phyloP scores from a whole-genome alignment of 2,113 vertebrate species.

The human region DNA sequence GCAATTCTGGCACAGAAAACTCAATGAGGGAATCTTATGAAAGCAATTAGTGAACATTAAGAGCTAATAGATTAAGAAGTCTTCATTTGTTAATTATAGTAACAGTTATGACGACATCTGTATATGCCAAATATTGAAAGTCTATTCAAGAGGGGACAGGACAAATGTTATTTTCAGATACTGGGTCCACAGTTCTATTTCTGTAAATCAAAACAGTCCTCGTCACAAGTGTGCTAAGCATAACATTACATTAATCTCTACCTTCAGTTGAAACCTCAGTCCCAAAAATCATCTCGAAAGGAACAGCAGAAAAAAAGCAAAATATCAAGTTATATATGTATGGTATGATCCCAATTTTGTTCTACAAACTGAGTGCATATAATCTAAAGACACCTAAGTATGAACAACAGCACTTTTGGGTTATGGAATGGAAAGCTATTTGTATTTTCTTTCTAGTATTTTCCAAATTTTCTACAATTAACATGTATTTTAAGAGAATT shows the following conservation, averaged over 20 bases:
- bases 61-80: background rate
- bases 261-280: background rate
- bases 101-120: background rate
- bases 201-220: conserved; percentile 61
- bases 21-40: background rate
- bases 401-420: background rate
- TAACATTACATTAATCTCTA: conserved; percentile 30
- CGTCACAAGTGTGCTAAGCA: conserved; percentile 7
- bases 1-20: background rate
- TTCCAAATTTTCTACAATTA: conserved; percentile 25
- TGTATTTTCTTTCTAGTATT: background rate
- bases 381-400: background rate
- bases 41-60: conserved; percentile 53
- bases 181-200: conserved; percentile 29
- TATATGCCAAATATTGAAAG: background rate
- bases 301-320: background rate
- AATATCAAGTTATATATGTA: background rate
- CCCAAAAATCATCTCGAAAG: conserved; percentile 42
- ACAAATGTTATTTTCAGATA: conserved; percentile 57
- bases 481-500: background rate
- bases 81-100: background rate
- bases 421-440: conserved; percentile 10
- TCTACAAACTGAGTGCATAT: background rate
- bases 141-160: background rate
- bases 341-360: background rate